phyloP scores from a whole-genome alignment of 2,113 vertebrate species.

The Myotis yumanensis region DNA sequence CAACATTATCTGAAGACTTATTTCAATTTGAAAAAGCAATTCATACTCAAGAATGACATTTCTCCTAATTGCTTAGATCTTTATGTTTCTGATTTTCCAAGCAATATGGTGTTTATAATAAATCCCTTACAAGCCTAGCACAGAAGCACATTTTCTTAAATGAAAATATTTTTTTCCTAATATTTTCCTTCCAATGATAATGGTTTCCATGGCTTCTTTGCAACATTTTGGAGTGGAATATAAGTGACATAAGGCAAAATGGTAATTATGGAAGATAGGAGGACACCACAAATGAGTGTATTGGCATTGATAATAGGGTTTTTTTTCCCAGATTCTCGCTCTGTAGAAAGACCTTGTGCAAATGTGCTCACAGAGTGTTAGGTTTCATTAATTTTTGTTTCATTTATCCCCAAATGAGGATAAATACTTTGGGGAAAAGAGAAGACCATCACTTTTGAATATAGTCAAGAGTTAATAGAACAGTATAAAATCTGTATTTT shows the following conservation, averaged over 20 bases:
- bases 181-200: slow-evolving; percentile 34
- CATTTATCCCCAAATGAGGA: background rate
- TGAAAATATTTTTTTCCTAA: background rate
- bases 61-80: slow-evolving; percentile 22
- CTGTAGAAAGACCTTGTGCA: background rate
- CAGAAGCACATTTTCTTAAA: slow-evolving; percentile 37
- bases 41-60: background rate
- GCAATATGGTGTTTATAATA: slow-evolving; percentile 22
- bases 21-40: slow-evolving; percentile 38
- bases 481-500: slow-evolving; percentile 28
- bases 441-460: background rate
- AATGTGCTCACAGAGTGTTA: background rate
- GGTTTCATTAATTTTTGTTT: background rate
- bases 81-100: slow-evolving; percentile 38
- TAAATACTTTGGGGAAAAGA: background rate
- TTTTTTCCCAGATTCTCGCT: background rate
- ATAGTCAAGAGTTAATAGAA: slow-evolving; percentile 22
- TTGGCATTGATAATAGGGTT: background rate
- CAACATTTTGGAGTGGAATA: background rate
- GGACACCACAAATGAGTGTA: background rate
- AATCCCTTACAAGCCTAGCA: background rate
- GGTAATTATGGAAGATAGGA: background rate
- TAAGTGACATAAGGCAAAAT: background rate
- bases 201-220: slow-evolving; percentile 44
- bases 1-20: background rate